Evolutionary conservation across 2,888 invertebrate genomes (phyloP), one percentile per base, ranked within the genome.

Genomic region (Apodemia zela): DNA sequence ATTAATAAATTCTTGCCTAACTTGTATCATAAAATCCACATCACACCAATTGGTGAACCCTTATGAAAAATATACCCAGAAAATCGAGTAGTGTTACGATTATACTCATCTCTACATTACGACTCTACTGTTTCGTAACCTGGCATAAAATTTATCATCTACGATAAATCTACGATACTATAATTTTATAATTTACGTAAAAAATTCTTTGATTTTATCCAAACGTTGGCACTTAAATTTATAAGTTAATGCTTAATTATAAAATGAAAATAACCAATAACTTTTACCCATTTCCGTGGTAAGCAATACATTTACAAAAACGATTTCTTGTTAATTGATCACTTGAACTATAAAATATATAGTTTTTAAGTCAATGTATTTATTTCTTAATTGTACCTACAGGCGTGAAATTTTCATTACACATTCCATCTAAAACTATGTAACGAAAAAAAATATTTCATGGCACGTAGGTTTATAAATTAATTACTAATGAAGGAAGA

Each of bases 181-280:
- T 15, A 42, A 42, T 42, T 42, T 15, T 1, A n/a, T 42, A 42
- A 6, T 6, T 42, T n/a, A n/a, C 15, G 42, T 42, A 42, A 42
- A n/a, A 42, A 15, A 5, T 5, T 38, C 42, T 15, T 42, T 42
- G 15, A 42, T 1, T 42, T 42, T 42, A 42, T 15, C 15, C 15
- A 42, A 42, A 42, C 42, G 6, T 42, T 42, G 42, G 42, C 42
- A 42, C 42, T 42, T 42, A 42, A 42, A 6, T 42, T 42, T 42
- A 42, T 13, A 42, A 15, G 42, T 42, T 42, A 0, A 18, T 13
- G 51, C 17, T 42, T 62, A 58, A 58, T 15, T 54, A 58, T 61
- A 29, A 62, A 58, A 42, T 42, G 42, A 15, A 42, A 42, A 42
- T 42, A 42, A 42, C 42, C 42, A 42, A 42, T 42, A 42, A n/a